phyloP scores from a whole-genome alignment of 2,888 invertebrate genomes.

The Nomada goodeniana region DNA sequence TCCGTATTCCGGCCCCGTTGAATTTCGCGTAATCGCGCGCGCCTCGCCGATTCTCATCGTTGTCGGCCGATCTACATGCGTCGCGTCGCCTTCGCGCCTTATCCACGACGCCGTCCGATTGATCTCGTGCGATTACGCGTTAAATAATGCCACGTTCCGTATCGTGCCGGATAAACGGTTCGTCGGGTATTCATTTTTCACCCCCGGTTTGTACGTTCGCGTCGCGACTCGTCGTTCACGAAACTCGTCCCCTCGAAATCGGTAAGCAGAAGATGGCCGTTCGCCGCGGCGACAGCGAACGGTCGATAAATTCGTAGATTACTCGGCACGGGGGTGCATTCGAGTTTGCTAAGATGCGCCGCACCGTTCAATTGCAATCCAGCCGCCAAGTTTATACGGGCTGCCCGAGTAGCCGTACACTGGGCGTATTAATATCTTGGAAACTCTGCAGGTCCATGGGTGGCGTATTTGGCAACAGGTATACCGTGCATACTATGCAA shows the following conservation, averaged over 20 bases:
- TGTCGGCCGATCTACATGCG: not conserved
- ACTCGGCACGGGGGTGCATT: conserved; percentile 14
- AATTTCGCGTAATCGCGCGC: conserved; percentile 37
- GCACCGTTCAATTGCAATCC: conserved; percentile 44
- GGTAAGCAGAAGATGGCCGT: conserved; percentile 37
- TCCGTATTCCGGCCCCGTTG: conserved; percentile 43
- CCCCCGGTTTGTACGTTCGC: not conserved
- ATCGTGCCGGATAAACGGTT: conserved; percentile 13
- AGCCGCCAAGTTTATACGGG: conserved; percentile 16
- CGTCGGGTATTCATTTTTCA: not conserved
- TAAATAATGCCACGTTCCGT: conserved; percentile 32
- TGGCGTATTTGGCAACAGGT: conserved; percentile 18
- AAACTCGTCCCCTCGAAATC: conserved; percentile 28
- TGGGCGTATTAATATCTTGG: conserved; percentile 22
- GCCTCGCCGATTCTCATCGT: conserved; percentile 13
- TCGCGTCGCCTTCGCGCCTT: conserved; percentile 5
- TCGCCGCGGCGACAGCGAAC: conserved; percentile 31
- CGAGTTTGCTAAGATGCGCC: conserved; percentile 39
- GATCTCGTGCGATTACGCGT: conserved; percentile 44
- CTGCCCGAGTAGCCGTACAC: not conserved
- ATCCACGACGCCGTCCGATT: conserved; percentile 42
- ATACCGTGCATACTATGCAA: not conserved
- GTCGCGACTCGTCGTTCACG: not conserved
- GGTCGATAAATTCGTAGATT: conserved; percentile 45
- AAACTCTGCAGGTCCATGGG: not conserved